Conservation (phyloP, 2,888 invertebrate species). For the Chironomus riparius region DNA sequence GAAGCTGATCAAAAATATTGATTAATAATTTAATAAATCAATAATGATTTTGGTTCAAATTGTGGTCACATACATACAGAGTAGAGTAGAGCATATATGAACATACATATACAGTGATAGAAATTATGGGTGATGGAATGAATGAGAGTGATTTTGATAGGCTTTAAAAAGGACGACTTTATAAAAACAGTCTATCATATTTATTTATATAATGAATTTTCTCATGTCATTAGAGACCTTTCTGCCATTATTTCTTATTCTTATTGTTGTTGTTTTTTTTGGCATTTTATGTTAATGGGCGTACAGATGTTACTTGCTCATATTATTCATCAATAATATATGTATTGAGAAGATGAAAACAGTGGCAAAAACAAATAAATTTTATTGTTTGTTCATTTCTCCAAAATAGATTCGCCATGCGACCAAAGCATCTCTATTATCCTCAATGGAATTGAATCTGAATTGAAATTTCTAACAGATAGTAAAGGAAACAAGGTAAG, state of each 20-base stretch:
- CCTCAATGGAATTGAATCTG: conserved; percentile 89
- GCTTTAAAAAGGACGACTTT: too few relatives aligned
- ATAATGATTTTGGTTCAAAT: background rate
- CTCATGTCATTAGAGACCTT: conserved; percentile 1
- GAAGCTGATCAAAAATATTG: background rate
- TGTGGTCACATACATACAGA: too few relatives aligned
- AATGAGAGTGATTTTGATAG: background rate
- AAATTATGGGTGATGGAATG: background rate
- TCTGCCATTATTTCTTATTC: background rate
- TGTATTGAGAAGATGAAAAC: background rate
- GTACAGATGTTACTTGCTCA: background rate
- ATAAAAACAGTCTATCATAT: background rate
- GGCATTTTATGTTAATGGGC: background rate
- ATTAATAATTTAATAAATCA: background rate
- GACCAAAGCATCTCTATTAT: conserved; percentile 79
- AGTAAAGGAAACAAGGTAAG: conserved; percentile 39
- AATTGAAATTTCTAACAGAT: conserved; percentile 68
- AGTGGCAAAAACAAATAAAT: background rate
- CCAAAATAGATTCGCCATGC: conserved; percentile 45
- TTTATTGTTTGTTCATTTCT: conserved; percentile 35
- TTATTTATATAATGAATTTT: conserved; percentile 14
- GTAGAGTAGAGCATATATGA: too few relatives aligned
- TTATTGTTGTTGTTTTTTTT: background rate
- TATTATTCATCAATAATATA: too few relatives aligned
- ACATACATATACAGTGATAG: too few relatives aligned